Base-by-base conservation (phyloP, 1,140 invertebrate genomes). In the Euwallacea similis region DNA sequence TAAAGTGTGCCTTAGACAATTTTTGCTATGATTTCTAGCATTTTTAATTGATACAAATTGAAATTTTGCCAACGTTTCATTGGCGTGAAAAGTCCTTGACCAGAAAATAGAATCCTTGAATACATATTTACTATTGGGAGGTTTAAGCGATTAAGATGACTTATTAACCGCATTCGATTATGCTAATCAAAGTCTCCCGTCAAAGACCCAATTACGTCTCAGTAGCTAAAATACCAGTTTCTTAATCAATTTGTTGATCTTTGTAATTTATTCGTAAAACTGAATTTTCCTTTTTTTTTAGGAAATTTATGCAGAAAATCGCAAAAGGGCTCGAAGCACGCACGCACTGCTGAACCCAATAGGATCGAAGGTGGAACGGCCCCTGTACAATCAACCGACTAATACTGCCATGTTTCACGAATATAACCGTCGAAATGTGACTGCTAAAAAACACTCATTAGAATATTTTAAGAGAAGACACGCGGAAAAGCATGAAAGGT, bases 381-480 rank as follows among this genome's bases (percentile, higher is more conserved):
- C 97, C 46, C 83, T 98, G 16, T 98, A 98, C 83, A 98, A 98
- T 84, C 96, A 98, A 82, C 96, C 96, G 0, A 91, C 93, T 58
- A 96, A 99, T 82, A 93, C 94, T 11, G 85, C 87, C 15, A 84
- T 94, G 0, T 95, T 96, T 79, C 90, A 95, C 81, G 91, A 95
- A 75, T 96, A 98, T 82, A 93, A 92, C 72, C 85, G 88, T 56
- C 91, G 88, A 66, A 91, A 95, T 82, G 85, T 89, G 73, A 83
- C 85, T 3, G 92, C 94, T 79, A 90, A 94, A 76, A 87, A 86
- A 8, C 87, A 88, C 7, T 84, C 98, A 10, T 84, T 95, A 46
- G 86, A 91, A 75, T 91, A 93, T 81, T 89, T 99, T 76, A 89
- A 93, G 71, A 88, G 88, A 69, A 85, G 92, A 65, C 91, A 93